Conservation (phyloP, 2,113 vertebrate species). For the Sturnus vulgaris region DNA sequence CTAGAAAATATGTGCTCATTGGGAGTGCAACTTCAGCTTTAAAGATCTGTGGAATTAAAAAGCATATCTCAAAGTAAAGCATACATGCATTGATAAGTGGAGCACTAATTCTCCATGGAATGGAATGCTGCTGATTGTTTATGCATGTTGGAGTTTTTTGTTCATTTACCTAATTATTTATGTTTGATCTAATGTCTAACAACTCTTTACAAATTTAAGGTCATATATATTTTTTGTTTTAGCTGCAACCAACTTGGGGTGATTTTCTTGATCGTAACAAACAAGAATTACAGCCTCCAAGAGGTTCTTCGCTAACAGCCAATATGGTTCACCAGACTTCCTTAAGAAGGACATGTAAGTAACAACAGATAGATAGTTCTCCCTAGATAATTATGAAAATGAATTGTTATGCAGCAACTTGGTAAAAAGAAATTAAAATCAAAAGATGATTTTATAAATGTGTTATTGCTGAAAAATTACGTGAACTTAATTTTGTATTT, state of each 20-base stretch:
- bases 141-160: neutral
- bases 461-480: constrained; percentile 49
- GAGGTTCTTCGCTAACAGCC: constrained; percentile 67
- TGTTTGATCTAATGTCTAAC: neutral
- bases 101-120: neutral
- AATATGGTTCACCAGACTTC: constrained; percentile 74
- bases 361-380: neutral
- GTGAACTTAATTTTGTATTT: constrained; percentile 67
- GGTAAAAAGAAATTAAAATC: constrained; percentile 10
- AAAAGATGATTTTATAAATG: constrained; percentile 15
- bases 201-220: neutral
- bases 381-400: neutral
- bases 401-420: neutral
- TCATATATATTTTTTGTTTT: neutral
- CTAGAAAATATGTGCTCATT: neutral
- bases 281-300: constrained; percentile 75
- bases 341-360: constrained; percentile 84
- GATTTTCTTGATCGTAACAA: constrained; percentile 86
- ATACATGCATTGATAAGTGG: neutral
- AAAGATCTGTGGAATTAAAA: neutral
- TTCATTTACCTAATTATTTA: neutral
- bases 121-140: neutral
- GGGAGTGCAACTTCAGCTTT: neutral
- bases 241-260: constrained; percentile 84
- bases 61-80: neutral